These are phyloP conservation scores for Drosophila ustulata DNA, from an alignment of 2,888 invertebrate species.

Conservation along the genomic window DNA sequence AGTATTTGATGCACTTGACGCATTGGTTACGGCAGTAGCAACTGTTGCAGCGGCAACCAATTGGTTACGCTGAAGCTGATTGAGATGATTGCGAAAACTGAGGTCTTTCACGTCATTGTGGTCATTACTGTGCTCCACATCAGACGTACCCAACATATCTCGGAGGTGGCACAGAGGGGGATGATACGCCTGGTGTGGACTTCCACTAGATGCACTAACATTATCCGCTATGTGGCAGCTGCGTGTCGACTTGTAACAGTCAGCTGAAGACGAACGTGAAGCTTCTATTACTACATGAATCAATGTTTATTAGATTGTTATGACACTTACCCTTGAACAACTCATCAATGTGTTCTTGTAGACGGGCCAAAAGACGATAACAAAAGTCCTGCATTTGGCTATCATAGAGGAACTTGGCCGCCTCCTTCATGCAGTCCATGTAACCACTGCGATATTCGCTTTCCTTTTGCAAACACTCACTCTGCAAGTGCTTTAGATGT, in stretches of 20 bases:
- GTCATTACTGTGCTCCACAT: conserved; percentile 84
- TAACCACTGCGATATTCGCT: conserved; percentile 92
- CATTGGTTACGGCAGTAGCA: conserved; percentile 59
- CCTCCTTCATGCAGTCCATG: conserved; percentile 95
- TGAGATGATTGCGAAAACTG: conserved; percentile 84
- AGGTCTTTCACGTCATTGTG: conserved; percentile 85
- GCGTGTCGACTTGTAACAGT: conserved; percentile 82
- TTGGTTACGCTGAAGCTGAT: conserved; percentile 80
- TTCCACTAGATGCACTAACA: conserved; percentile 87
- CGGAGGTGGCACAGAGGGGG: conserved; percentile 85
- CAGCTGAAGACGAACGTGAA: conserved; percentile 66
- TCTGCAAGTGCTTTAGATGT: conserved; percentile 95
- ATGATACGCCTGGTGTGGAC: conserved; percentile 84
- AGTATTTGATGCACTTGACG: conserved; percentile 39
- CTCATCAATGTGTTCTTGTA: conserved; percentile 92
- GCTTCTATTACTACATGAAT: neutral
- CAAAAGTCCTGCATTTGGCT: conserved; percentile 93
- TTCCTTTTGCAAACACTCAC: conserved; percentile 85
- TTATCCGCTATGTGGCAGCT: conserved; percentile 86
- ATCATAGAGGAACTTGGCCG: conserved; percentile 95
- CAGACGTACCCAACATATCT: conserved; percentile 84
- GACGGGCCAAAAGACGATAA: conserved; percentile 91
- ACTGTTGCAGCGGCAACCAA: conserved; percentile 56
- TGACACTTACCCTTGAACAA: conserved; percentile 86
- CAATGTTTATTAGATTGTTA: neutral